phyloP scores from a whole-genome alignment of 2,797 vertebrate species.

The Cyclopterus lumpus region DNA sequence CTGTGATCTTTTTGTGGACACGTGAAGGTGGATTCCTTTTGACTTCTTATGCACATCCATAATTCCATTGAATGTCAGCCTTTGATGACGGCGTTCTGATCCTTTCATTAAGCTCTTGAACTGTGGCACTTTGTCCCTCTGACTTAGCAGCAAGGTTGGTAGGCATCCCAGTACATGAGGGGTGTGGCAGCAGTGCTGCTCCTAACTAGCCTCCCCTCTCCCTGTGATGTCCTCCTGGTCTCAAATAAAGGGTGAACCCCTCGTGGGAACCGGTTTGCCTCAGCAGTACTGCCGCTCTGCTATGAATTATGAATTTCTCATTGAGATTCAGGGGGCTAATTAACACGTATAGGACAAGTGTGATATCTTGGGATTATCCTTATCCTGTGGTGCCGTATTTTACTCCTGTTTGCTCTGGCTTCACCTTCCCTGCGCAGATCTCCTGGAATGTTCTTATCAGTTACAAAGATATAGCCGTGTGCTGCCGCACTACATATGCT shows the following conservation, averaged over 20 bases:
- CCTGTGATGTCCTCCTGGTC: slow-evolving; percentile 57
- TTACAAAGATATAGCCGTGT: not conserved
- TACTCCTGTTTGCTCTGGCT: slow-evolving; percentile 32
- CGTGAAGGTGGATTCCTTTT: slow-evolving; percentile 45
- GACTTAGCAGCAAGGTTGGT: slow-evolving; percentile 33
- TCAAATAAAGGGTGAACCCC: slow-evolving; percentile 56
- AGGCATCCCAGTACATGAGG: slow-evolving; percentile 51
- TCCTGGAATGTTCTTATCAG: slow-evolving; percentile 22
- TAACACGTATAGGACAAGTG: slow-evolving; percentile 65
- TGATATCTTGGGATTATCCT: slow-evolving; percentile 61
- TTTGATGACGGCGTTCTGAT: slow-evolving; percentile 62
- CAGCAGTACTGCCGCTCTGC: slow-evolving; percentile 41
- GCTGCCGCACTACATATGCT: slow-evolving; percentile 4
- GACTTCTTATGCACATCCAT: slow-evolving; percentile 48
- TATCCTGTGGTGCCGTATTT: slow-evolving; percentile 51
- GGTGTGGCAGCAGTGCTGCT: slow-evolving; percentile 44
- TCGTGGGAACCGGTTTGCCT: slow-evolving; percentile 40
- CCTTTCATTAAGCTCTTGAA: slow-evolving; percentile 66
- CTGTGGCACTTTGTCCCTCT: slow-evolving; percentile 17
- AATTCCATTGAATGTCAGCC: slow-evolving; percentile 42
- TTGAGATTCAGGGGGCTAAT: slow-evolving; percentile 76
- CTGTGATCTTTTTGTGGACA: slow-evolving; percentile 50
- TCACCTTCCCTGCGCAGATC: slow-evolving; percentile 45
- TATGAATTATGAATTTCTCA: slow-evolving; percentile 81
- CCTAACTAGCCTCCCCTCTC: slow-evolving; percentile 31